Base-by-base conservation (phyloP, 2,797 vertebrate genomes). In the Tolypeutes matacus region DNA sequence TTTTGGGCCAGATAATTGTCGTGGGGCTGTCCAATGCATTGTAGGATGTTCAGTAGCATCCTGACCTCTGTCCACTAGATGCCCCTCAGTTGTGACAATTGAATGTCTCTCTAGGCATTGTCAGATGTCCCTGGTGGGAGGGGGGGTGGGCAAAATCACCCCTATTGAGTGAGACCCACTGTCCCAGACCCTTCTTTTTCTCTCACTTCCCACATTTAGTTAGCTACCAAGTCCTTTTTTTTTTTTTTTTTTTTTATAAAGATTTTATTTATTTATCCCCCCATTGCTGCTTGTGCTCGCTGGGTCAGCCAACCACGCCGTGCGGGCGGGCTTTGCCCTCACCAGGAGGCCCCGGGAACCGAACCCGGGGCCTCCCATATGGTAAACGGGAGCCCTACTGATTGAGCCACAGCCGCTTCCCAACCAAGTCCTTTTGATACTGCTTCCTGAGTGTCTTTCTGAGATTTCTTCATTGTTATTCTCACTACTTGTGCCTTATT, bases 401-500 rank as follows among this genome's bases (percentile, higher is more conserved):
- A n/a, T n/a, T n/a, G n/a, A n/a, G n/a, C n/a, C n/a, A n/a, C n/a
- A n/a, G n/a, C n/a, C n/a, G n/a, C n/a, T n/a, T n/a, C n/a, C n/a
- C n/a, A n/a, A 46, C 23, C 29, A 82, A 42, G 27, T 56, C n/a
- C 36, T 77, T 73, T 62, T 56, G 46, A 6, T 94, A 29, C 12
- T 84, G 65, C 70, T 67, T 89, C 34, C 34, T 53, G 25, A 67
- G 34, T 56, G 5, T 27, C 65, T 73, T 73, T n/a, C 49, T 36
- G 77, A 82, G 72, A 80, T 82, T 64, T 82, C 34, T 42, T 75
- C 58, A 51, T 85, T 73, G 65, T 86, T 64, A 25, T 69, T 85
- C 49, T 89, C 73, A 13, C 78, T 25, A 34, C 23, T 75, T 3
- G 0, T 25, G 46, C 17, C 36, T 64, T 75, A 34, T 51, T 84